Evolutionary conservation across 2,888 invertebrate genomes (phyloP).

Genomic region (Salpingus planirostris): DNA sequence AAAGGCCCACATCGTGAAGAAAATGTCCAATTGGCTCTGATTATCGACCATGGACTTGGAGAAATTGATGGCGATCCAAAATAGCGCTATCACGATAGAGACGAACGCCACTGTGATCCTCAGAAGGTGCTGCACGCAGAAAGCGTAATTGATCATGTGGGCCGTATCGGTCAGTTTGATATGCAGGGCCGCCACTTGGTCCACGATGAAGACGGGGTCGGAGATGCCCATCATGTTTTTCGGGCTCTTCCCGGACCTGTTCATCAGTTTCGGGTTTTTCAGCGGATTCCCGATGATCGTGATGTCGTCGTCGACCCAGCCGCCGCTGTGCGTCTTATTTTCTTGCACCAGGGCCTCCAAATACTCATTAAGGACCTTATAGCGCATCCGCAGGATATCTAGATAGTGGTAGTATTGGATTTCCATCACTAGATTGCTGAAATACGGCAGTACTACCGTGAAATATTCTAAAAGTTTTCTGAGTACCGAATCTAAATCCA

Average conservation of each 20-base stretch:
- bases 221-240: conserved; percentile 15
- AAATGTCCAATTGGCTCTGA: conserved; percentile 16
- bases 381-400: conserved; percentile 20
- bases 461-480: too few relatives aligned
- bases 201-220: conserved; percentile 23
- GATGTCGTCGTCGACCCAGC: conserved; percentile 8
- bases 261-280: neutral
- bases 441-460: conserved; percentile 10
- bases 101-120: conserved; percentile 27
- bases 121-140: conserved; percentile 27
- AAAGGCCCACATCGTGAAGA: conserved; percentile 27
- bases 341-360: conserved; percentile 19
- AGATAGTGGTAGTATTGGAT: conserved; percentile 24
- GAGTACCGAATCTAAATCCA: too few relatives aligned
- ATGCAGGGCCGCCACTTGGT: conserved; percentile 26
- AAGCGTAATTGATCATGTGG: conserved; percentile 25
- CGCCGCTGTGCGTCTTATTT: conserved; percentile 7
- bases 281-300: conserved; percentile 1
- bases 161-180: conserved; percentile 28
- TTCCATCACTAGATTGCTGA: conserved; percentile 21
- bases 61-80: conserved; percentile 25
- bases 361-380: conserved; percentile 22
- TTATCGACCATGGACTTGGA: conserved; percentile 11
- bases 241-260: conserved; percentile 6
- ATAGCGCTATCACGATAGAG: conserved; percentile 27